A percentile compares a stretch with the other conserved stretches of the same genome.
Evolutionary conservation across 2,797 vertebrate genomes (phyloP).

Genomic region (Masticophis lateralis): DNA sequence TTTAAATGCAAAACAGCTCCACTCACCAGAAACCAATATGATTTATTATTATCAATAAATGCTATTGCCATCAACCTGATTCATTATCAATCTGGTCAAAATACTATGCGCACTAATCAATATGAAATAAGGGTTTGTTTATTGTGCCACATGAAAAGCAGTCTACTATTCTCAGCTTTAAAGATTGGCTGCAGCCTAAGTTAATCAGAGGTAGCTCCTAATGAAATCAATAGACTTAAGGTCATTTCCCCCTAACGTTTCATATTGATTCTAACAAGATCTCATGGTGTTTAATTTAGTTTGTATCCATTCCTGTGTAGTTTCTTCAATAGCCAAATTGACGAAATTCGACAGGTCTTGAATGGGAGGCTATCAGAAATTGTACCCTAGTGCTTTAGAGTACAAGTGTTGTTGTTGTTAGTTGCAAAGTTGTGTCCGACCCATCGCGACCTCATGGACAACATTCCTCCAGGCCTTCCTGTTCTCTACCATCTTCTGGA

Average conservation of each 20-base stretch:
- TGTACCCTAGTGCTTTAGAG: neutral
- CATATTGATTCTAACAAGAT: neutral
- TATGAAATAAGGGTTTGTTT: slow-evolving; percentile 46
- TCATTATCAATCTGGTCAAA: slow-evolving; percentile 52
- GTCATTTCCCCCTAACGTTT: neutral
- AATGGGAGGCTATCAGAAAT: neutral
- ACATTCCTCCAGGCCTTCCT: no score
- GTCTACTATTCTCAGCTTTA: slow-evolving; percentile 36
- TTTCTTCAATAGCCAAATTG: neutral
- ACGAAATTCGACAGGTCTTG: neutral
- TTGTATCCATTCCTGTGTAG: neutral
- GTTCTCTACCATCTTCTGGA: no score
- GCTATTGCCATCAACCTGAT: slow-evolving; percentile 46
- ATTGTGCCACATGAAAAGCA: slow-evolving; percentile 44
- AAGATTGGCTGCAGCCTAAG: neutral
- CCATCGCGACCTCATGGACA: no score
- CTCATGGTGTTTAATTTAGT: neutral
- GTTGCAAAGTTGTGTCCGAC: no score
- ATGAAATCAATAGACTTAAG: neutral
- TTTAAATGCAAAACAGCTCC: slow-evolving; percentile 48
- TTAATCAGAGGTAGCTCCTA: neutral
- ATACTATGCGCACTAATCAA: slow-evolving; percentile 40
- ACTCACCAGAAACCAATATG: slow-evolving; percentile 10
- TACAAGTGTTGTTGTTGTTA: no score
- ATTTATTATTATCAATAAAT: slow-evolving; percentile 51